Evolutionary conservation across 2,797 vertebrate species (phyloP), one percentile per base, ranked within the genome.

Genomic region (Harpagifer antarcticus): DNA sequence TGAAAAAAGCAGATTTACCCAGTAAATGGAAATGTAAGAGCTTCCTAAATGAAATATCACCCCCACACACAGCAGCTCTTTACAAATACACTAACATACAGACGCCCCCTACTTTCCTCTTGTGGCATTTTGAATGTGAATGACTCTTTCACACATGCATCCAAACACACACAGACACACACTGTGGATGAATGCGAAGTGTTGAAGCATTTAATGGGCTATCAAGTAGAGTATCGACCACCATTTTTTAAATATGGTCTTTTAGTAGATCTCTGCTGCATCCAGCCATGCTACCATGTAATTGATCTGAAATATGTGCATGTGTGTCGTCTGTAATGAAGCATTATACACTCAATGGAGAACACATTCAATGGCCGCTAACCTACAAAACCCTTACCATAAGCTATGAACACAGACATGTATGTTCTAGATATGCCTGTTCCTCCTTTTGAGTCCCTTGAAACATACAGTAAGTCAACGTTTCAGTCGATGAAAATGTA

Each of bases 211-310:
- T 75, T 69, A 31, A 83, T 68, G 45, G 48, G 19, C 20, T 78
- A 71, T 73, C 67, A 77, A 81, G 61, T 13, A 40, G 55, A 54
- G 48, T 68, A 85, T 81, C 11, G 55, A 88, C 68, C 55, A 37
- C 23, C 20, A 44, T 23, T 61, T 76, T 77, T 66, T 52, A 74
- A 63, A 27, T 72, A 37, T 68, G 53, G 19, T 44, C 31, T 57
- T 65, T 73, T 27, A 71, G 15, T 33, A 15, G 9, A 65, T 57
- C 62, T 7, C 0, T 50, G 48, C 44, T 61, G 76, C 31, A 20
- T 66, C n/a, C 5, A 58, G 42, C 23, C 59, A 63, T 17, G 17
- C 48, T 57, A 56, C 63, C 31, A 45, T 53, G 33, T 54, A 79
- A 81, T 87, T 17, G 55, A 79, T 74, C 61, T 55, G 17, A 74